Evolutionary conservation across 2,113 vertebrate genomes (phyloP).

Genomic region (Notarius quadriscutis): DNA sequence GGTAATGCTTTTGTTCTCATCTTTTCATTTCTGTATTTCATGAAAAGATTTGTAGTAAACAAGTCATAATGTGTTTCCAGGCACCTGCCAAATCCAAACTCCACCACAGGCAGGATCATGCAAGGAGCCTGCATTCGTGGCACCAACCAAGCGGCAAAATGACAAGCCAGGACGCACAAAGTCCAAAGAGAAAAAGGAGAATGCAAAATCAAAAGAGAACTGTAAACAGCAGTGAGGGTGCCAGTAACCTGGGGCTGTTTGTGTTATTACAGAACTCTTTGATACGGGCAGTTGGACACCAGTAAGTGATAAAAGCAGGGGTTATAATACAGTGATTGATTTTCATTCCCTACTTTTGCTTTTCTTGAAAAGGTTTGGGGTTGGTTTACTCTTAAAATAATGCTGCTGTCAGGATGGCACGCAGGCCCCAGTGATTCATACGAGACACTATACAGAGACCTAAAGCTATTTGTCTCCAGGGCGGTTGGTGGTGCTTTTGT

Average conservation of each 20-base stretch:
- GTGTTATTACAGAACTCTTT: neutral
- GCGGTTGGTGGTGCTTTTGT: neutral
- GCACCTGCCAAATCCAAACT: constrained; percentile 43
- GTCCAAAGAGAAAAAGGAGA: constrained; percentile 78
- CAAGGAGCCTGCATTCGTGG: constrained; percentile 71
- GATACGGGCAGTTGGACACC: neutral
- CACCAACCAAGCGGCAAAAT: constrained; percentile 73
- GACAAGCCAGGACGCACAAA: constrained; percentile 70
- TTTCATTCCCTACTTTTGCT: neutral
- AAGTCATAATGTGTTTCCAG: constrained; percentile 37
- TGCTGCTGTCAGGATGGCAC: neutral
- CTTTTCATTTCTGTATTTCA: neutral
- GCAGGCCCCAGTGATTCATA: neutral
- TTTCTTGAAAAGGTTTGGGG: neutral
- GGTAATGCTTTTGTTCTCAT: constrained; percentile 28
- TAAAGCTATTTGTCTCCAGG: neutral
- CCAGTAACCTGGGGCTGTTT: neutral
- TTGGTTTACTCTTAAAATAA: neutral
- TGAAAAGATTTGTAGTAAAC: neutral
- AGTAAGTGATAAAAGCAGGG: neutral
- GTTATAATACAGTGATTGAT: neutral
- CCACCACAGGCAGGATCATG: constrained; percentile 53
- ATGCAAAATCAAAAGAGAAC: constrained; percentile 70
- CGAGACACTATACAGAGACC: constrained; percentile 1
- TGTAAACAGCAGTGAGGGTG: constrained; percentile 73